Base-by-base conservation (phyloP, 2,888 invertebrate genomes). In the Rhogogaster chlorosoma region DNA sequence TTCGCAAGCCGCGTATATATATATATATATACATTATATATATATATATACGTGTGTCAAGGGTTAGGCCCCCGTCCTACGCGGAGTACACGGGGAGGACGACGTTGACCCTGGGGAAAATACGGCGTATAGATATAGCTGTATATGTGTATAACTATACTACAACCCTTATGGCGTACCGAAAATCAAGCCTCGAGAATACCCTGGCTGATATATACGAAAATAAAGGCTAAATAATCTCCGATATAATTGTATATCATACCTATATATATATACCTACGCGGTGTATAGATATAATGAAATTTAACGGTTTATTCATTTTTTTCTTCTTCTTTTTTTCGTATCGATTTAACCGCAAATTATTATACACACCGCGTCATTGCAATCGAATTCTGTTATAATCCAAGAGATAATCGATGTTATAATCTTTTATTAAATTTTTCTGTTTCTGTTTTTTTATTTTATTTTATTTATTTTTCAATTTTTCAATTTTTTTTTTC, bases 1-100 rank as follows among this genome's bases (percentile, higher is more conserved):
- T 88, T 91, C 90, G 90, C 89, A 61, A 9, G 32, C 77, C 73
- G 42, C 42, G 42, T 61, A 61, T 9, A n/a, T 53, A 53, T n/a
- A n/a, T 53, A 53, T 61, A 32, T n/a, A n/a, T 53, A 53, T 61
- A 32, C 80, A 38, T 80, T 9, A n/a, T 53, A 53, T 61, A 61
- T 9, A n/a, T 53, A 53, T n/a, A n/a, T 53, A 53, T 61, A 32
- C 80, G 61, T 80, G 61, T 80, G 80, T 80, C 80, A 80, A 80
- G 80, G 80, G 80, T 80, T 80, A 80, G 80, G 22, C 22, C 45
- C 61, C 61, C n/a, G 10, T 38, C 22, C 73, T 73, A 73, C 73
- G 53, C 73, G 53, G 6, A 53, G 53, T 67, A 67, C 67, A 45
- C 67, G 75, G 75, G 75, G 75, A 53, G 78, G 36, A 78, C 78